Evolutionary conservation across 2,888 invertebrate genomes (phyloP).

Genomic region (Xylophagus ater): DNA sequence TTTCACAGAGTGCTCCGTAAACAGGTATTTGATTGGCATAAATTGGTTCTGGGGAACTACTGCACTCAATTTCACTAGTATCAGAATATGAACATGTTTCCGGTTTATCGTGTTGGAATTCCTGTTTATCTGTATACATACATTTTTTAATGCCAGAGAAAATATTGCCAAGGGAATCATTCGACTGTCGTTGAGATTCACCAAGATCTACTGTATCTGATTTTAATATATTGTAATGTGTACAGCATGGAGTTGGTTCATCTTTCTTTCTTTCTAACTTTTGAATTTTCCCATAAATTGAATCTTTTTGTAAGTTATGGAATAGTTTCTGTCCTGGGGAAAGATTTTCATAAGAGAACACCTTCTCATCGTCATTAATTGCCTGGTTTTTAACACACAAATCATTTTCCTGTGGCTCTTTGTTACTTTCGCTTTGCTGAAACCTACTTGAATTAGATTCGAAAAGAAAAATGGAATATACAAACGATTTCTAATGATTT

Average conservation of each 20-base stretch:
- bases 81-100: constrained; percentile 36
- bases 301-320: constrained; percentile 19
- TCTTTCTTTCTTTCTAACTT: constrained; percentile 25
- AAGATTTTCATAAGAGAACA: no score
- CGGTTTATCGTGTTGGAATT: constrained; percentile 17
- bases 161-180: no score
- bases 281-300: constrained; percentile 26
- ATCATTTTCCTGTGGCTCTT: no score
- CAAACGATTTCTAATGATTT: no score
- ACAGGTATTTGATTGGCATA: constrained; percentile 36
- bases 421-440: no score
- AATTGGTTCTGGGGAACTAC: constrained; percentile 30
- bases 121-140: constrained; percentile 1
- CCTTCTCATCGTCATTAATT: no score
- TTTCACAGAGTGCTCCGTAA: constrained; percentile 35
- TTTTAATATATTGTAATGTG: constrained; percentile 25
- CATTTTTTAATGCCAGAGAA: constrained; percentile 2
- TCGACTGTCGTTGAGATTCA: no score
- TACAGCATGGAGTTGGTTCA: no score
- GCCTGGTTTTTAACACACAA: no score
- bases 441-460: no score
- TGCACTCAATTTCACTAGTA: constrained; percentile 20
- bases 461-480: no score
- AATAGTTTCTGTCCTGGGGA: no score
- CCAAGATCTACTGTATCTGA: constrained; percentile 31